These are phyloP conservation scores for Rhamnusium bicolor DNA, from an alignment of 2,888 invertebrate species.

Conservation along the genomic window DNA sequence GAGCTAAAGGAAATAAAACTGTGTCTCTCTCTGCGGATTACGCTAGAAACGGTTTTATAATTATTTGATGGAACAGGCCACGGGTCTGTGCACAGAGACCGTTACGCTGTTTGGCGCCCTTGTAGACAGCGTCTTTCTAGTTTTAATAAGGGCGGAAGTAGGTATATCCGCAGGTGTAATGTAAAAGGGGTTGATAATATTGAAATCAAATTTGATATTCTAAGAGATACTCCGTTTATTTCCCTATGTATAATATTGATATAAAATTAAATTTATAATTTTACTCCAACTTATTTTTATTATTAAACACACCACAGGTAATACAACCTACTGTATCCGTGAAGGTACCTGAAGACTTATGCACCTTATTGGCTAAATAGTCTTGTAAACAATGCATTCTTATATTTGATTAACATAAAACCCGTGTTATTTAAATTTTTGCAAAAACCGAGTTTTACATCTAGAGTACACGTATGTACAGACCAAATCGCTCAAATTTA, in stretches of 20 bases:
- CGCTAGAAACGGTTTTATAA: slow-evolving; percentile 5
- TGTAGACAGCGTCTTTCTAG: slow-evolving; percentile 26
- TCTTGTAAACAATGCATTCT: too few relatives aligned
- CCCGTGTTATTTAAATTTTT: too few relatives aligned
- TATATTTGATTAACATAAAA: too few relatives aligned
- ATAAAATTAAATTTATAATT: not conserved
- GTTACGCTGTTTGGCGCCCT: slow-evolving; percentile 31
- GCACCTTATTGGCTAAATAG: too few relatives aligned
- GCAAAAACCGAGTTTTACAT: too few relatives aligned
- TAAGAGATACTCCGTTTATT: not conserved
- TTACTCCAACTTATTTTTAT: too few relatives aligned
- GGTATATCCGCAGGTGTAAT: slow-evolving; percentile 37
- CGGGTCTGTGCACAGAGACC: slow-evolving; percentile 24
- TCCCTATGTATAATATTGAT: not conserved
- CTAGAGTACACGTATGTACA: too few relatives aligned
- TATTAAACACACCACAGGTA: too few relatives aligned
- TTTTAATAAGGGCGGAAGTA: slow-evolving; percentile 41
- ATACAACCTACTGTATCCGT: too few relatives aligned
- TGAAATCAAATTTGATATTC: not conserved
- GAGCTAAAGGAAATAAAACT: not conserved
- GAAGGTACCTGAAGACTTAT: too few relatives aligned
- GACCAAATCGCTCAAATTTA: too few relatives aligned
- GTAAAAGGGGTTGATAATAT: slow-evolving; percentile 20
- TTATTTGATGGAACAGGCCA: slow-evolving; percentile 20
- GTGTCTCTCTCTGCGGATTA: not conserved